Evolutionary conservation across 2,113 vertebrate genomes (phyloP).

Genomic region (Xerus inauris): DNA sequence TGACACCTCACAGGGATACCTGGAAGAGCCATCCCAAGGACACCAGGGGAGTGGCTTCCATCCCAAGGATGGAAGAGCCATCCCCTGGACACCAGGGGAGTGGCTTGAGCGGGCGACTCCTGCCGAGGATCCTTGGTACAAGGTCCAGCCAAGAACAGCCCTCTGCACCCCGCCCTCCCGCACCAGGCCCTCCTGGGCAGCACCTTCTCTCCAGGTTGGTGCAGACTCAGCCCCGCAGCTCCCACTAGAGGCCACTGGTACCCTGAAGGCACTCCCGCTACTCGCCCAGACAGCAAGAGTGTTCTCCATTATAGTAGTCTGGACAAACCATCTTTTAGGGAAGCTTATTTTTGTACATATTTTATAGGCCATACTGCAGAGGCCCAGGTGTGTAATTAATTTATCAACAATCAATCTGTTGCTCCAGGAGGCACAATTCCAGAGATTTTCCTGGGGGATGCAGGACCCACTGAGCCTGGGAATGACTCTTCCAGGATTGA

Average conservation of each 20-base stretch:
- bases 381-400: too few species aligned
- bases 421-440: background rate
- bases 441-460: background rate
- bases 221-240: too few species aligned
- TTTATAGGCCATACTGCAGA: background rate
- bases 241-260: rapidly evolving
- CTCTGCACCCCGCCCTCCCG: too few species aligned
- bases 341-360: background rate
- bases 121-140: too few species aligned
- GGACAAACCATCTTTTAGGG: too few species aligned
- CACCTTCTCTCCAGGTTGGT: background rate
- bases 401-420: background rate
- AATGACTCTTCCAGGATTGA: rapidly evolving
- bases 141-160: background rate
- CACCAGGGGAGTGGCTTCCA: background rate
- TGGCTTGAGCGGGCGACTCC: too few species aligned
- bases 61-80: too few species aligned
- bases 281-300: background rate
- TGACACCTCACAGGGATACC: background rate
- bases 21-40: too few species aligned
- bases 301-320: rapidly evolving
- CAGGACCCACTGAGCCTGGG: background rate
- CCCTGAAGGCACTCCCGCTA: background rate
- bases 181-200: background rate
- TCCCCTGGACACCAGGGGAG: background rate